A percentile compares a stretch with the other conserved stretches of the same genome.
Evolutionary conservation across 2,888 invertebrate species (phyloP).

Genomic region (Papilio demoleus): DNA sequence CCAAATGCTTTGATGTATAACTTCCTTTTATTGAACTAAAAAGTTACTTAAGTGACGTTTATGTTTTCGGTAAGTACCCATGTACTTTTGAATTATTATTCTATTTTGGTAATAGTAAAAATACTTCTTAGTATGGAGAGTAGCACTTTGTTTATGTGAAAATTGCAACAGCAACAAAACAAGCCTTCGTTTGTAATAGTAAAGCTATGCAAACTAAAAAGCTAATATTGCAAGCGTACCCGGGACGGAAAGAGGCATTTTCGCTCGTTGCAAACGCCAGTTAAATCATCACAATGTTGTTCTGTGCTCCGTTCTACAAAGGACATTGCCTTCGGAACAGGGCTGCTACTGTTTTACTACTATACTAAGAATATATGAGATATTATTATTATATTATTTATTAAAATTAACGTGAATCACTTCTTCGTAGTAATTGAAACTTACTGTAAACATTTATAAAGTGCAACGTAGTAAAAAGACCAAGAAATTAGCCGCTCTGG

Average conservation of each 20-base stretch:
- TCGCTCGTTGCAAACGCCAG: slow-evolving; percentile 65
- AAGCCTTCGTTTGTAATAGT: slow-evolving; percentile 42
- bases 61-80: neutral
- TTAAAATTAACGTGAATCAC: neutral
- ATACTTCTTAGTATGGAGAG: neutral
- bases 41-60: slow-evolving; percentile 34
- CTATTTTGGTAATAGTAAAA: neutral
- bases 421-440: neutral
- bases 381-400: too few relatives aligned
- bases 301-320: slow-evolving; percentile 60
- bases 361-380: slow-evolving; percentile 13
- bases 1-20: slow-evolving; percentile 52
- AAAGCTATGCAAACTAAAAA: slow-evolving; percentile 48
- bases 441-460: too few relatives aligned
- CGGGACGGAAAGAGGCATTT: slow-evolving; percentile 70
- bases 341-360: slow-evolving; percentile 44
- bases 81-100: neutral
- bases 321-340: slow-evolving; percentile 67
- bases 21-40: slow-evolving; percentile 44
- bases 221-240: slow-evolving; percentile 58
- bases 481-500: too few relatives aligned
- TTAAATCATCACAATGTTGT: slow-evolving; percentile 76
- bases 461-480: too few relatives aligned
- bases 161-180: slow-evolving; percentile 7
- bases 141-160: neutral